Base-by-base conservation (phyloP, 1,140 invertebrate genomes). In the Drosophila melanogaster region DNA sequence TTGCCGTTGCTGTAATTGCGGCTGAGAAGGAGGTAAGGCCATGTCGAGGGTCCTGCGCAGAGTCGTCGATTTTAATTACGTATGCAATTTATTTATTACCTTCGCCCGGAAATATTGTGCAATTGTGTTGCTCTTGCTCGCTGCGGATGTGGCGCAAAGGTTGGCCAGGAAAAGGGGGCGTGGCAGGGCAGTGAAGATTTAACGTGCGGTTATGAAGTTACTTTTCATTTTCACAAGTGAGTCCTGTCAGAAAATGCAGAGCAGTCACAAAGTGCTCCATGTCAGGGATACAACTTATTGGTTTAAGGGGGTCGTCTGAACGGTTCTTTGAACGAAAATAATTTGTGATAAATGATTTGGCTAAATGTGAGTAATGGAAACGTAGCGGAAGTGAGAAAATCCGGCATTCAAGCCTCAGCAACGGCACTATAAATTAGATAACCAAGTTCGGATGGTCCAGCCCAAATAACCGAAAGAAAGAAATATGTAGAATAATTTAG, bases 31-130 rank as follows among this genome's bases (percentile, higher is more conserved):
- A 59, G 50, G 19, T 22, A 22, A 22, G 41, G n/a, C 61, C 56
- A 33, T 58, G 55, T 50, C 15, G 59, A 47, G 50, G 66, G 79
- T 58, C 75, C 79, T 70, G 67, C 74, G 76, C 81, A 69, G 54
- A 84, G 79, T 89, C 84, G 84, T 89, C 84, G 85, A 89, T 89
- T 89, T 89, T 89, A 89, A 89, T 89, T 89, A 89, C 84, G 84
- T 89, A 89, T 89, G 84, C 84, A 89, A 89, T 89, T 89, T 89
- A 89, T 89, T 89, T 89, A 89, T 89, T 89, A 89, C 84, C 84
- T 85, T 76, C 59, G 71, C 71, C 84, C 84, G 83, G 83, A 87
- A 89, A 87, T 89, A 87, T 87, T 87, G 79, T 86, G 83, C 81
- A 72, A 85, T 85, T 85, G 80, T 86, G 67, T 67, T 72, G 77